Evolutionary conservation across 2,113 vertebrate genomes (phyloP).

Genomic region (Pionites leucogaster): DNA sequence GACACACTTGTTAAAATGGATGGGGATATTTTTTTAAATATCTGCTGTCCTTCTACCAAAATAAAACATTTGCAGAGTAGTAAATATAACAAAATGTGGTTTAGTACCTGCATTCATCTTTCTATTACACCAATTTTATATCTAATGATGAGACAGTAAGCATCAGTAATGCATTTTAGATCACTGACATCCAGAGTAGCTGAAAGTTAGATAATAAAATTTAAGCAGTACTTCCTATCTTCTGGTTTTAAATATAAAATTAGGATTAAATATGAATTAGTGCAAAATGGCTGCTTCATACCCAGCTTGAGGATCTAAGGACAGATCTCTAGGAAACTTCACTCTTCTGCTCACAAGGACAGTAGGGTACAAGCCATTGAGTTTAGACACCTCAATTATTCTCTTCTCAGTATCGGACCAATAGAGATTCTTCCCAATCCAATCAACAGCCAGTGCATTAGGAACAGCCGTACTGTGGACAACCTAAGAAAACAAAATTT

Average conservation of each 20-base stretch:
- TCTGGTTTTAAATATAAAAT: background rate
- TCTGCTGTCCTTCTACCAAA: background rate
- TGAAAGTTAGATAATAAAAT: background rate
- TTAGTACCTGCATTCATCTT: background rate
- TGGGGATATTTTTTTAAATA: background rate
- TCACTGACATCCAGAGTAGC: background rate
- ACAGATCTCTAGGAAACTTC: conserved; percentile 89
- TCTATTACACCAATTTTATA: background rate
- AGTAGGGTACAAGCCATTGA: conserved; percentile 92
- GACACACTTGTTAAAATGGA: background rate
- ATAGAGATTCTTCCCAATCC: conserved; percentile 98
- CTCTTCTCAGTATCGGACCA: conserved; percentile 96
- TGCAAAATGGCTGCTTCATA: conserved; percentile 64
- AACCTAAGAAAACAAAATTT: conserved; percentile 77
- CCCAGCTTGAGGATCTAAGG: conserved; percentile 90
- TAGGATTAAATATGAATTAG: background rate
- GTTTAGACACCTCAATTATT: conserved; percentile 96
- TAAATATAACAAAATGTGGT: background rate
- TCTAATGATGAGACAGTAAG: background rate
- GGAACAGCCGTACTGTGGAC: conserved; percentile 94
- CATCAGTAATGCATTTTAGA: background rate
- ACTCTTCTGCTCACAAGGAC: conserved; percentile 88
- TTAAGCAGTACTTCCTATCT: background rate
- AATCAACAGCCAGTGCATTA: conserved; percentile 93
- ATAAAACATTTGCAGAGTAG: background rate